These are phyloP conservation scores for Hyalella azteca DNA, from an alignment of 2,888 invertebrate species.

Conservation along the genomic window DNA sequence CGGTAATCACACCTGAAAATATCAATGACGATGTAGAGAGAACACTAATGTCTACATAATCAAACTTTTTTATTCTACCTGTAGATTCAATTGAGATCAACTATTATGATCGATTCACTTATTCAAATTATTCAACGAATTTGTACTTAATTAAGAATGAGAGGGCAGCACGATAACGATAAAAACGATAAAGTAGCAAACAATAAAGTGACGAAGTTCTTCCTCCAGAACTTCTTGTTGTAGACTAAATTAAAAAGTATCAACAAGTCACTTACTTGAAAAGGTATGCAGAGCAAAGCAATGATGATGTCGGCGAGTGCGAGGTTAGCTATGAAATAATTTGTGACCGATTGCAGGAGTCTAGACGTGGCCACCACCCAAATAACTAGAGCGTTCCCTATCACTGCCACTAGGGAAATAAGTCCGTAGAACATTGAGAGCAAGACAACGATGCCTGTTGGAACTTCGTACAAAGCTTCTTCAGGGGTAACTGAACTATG, in stretches of 20 bases:
- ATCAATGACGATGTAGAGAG: too few species aligned
- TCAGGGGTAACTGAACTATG: slow-evolving; percentile 38
- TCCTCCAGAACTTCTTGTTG: neutral
- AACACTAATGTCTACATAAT: too few species aligned
- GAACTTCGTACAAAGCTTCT: slow-evolving; percentile 73
- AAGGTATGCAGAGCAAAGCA: slow-evolving; percentile 83
- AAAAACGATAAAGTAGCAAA: too few species aligned
- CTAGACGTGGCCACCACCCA: slow-evolving; percentile 77
- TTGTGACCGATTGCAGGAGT: slow-evolving; percentile 65
- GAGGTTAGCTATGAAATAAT: slow-evolving; percentile 70
- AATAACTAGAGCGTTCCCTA: slow-evolving; percentile 84
- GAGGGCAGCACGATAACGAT: too few species aligned
- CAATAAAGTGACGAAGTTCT: too few species aligned
- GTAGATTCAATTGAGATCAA: too few species aligned
- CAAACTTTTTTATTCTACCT: too few species aligned
- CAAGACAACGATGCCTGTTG: slow-evolving; percentile 74
- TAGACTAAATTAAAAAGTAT: neutral
- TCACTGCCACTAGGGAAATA: slow-evolving; percentile 79
- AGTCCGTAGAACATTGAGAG: slow-evolving; percentile 80
- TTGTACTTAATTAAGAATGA: too few species aligned
- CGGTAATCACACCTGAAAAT: too few species aligned
- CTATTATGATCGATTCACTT: too few species aligned
- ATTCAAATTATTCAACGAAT: too few species aligned
- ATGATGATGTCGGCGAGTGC: slow-evolving; percentile 86
- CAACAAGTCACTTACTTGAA: slow-evolving; percentile 64